Evolutionary conservation across 2,113 vertebrate genomes (phyloP), one percentile per base, ranked within the genome.

Genomic region (Triplophysa siluroides): DNA sequence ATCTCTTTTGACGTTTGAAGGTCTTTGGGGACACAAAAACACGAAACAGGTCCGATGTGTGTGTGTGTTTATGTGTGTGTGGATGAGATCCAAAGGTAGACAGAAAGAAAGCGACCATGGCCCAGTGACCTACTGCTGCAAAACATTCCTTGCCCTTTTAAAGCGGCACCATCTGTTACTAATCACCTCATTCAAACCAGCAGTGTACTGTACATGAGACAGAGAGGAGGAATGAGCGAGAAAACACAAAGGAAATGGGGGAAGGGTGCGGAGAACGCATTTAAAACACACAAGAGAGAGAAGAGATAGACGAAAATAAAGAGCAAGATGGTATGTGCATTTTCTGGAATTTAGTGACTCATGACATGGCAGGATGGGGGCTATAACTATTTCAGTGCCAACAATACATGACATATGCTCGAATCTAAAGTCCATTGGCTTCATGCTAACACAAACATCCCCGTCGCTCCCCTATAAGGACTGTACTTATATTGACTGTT

Each of bases 81-180:
- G 74, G 68, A 26, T 14, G 18, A 71, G 21, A 70, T 58, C 56
- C 72, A 77, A 26, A 67, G 47, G 29, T 21, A 38, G 63, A 56
- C 16, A 67, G 24, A 67, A 45, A 71, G 26, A 78, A 14, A 67
- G 64, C 52, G 71, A 75, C 23, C 2, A 41, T 85, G 83, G 83
- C 81, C 81, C 61, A 86, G 72, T 90, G 85, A 75, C 86, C 83
- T 61, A 82, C 56, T 83, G 71, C 13, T 70, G 56, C 61, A 80
- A 26, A 10, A 76, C 81, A 84, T 75, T 83, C 64, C 72, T 67
- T 73, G 71, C 54, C 64, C 67, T 52, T 54, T 33, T 76, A 69
- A 85, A 83, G 77, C 71, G 68, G 74, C 38, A 70, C 79, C 85
- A 88, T 86, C 69, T 86, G 85, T 79, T 74, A 33, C 63, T 56